These are phyloP conservation scores for Spodoptera littoralis DNA, from an alignment of 2,888 invertebrate genomes.

Conservation along the genomic window DNA sequence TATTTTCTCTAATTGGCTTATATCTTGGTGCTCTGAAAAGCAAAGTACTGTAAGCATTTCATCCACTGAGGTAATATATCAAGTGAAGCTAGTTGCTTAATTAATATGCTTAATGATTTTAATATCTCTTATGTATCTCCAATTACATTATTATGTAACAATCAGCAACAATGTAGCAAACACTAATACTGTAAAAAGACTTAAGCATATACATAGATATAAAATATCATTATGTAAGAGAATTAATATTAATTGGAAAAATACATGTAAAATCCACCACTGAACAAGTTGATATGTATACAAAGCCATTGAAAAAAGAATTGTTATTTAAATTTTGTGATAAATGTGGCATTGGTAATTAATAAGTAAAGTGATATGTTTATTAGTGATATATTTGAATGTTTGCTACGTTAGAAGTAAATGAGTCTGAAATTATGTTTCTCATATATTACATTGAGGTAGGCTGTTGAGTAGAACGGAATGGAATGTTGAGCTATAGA, in stretches of 20 bases:
- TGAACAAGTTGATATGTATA: no score
- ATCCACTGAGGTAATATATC: slow-evolving; percentile 53
- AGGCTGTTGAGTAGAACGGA: no score
- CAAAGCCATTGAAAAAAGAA: no score
- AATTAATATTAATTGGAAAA: background rate
- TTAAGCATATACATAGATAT: slow-evolving; percentile 6
- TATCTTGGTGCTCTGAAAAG: slow-evolving; percentile 51
- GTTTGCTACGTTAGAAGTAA: no score
- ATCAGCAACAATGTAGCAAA: background rate
- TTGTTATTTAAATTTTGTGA: background rate
- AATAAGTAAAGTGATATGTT: background rate
- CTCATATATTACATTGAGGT: no score
- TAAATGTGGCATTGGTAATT: background rate
- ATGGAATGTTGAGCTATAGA: no score
- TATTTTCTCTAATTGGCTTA: slow-evolving; percentile 18
- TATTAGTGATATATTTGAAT: no score
- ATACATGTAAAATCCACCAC: background rate
- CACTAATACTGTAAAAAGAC: slow-evolving; percentile 4
- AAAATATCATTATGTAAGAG: slow-evolving; percentile 3
- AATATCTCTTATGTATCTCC: slow-evolving; percentile 2
- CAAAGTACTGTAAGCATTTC: slow-evolving; percentile 53
- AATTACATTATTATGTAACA: background rate
- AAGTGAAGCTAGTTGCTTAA: slow-evolving; percentile 34
- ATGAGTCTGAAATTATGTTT: no score
- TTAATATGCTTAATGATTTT: slow-evolving; percentile 7